These are phyloP conservation scores for Tauraco hartlaubi DNA, from an alignment of 2,797 vertebrate species.

Conservation along the genomic window DNA sequence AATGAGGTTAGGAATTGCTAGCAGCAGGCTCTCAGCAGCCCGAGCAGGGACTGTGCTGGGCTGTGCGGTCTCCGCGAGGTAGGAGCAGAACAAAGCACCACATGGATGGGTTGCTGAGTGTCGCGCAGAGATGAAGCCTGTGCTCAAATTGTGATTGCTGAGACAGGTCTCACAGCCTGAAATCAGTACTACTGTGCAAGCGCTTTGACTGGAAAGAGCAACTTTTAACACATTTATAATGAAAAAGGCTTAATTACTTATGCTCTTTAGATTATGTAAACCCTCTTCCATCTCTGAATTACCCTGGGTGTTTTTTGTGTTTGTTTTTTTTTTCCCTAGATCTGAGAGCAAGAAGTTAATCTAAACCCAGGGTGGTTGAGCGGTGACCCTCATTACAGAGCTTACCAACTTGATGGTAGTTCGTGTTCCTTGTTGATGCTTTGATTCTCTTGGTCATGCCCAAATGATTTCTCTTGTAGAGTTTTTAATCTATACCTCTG, in stretches of 20 bases:
- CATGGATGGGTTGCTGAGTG: not conserved
- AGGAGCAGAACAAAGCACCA: not conserved
- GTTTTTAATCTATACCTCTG: conserved; percentile 24
- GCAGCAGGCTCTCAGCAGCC: not conserved
- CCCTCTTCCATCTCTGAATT: not conserved
- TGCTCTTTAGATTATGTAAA: not conserved
- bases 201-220: not conserved
- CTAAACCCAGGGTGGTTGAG: not conserved
- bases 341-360: not conserved
- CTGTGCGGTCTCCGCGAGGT: not conserved
- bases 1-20: not conserved
- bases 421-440: not conserved
- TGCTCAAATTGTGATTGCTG: not conserved
- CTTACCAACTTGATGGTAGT: not conserved
- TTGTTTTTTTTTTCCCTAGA: not conserved
- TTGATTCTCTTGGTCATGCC: conserved; percentile 12
- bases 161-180: not conserved
- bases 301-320: not conserved
- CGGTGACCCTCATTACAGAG: conserved; percentile 2
- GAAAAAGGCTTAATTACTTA: not conserved
- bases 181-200: not conserved
- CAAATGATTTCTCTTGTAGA: not conserved
- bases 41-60: not conserved
- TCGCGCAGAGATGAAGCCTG: not conserved
- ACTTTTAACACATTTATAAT: not conserved